Percentiles rank a stretch among this genome's conserved stretches.
These are phyloP conservation scores for Dallia pectoralis DNA, from an alignment of 2,797 vertebrate genomes.

Conservation along the genomic window DNA sequence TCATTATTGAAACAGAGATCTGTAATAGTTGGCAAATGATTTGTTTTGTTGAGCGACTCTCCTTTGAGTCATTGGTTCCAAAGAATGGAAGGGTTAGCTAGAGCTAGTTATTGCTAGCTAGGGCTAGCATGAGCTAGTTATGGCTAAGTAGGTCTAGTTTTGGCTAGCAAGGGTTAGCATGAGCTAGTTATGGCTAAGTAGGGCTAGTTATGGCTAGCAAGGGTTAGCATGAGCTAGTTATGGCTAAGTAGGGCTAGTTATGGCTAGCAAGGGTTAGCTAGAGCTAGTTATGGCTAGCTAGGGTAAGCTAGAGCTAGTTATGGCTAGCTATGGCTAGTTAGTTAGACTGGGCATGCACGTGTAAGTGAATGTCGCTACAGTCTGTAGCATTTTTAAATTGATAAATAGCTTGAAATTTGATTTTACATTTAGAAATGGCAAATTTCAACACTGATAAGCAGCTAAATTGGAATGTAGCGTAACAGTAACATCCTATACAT, in stretches of 20 bases:
- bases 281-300: too few species aligned
- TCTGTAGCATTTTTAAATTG: slow-evolving; percentile 34
- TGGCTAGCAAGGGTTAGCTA: background rate
- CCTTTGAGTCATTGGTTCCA: too few species aligned
- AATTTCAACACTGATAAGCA: too few species aligned
- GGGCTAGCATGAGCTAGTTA: background rate
- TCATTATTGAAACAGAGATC: slow-evolving; percentile 77
- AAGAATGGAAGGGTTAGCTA: too few species aligned
- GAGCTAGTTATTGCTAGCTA: background rate
- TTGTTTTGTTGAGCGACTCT: too few species aligned
- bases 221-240: background rate
- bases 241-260: too few species aligned
- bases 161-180: background rate
- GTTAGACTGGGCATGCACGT: background rate
- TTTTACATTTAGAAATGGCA: background rate
- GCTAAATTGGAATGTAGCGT: too few species aligned
- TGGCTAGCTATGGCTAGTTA: background rate
- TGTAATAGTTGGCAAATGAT: slow-evolving; percentile 31
- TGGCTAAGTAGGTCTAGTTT: too few species aligned
- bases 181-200: too few species aligned
- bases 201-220: too few species aligned
- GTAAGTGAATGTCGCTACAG: background rate
- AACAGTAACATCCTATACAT: too few species aligned
- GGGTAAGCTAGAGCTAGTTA: too few species aligned
- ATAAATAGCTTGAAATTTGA: slow-evolving; percentile 14